phyloP scores from a whole-genome alignment of 2,113 vertebrate species.

The Herpetotheres cachinnans region DNA sequence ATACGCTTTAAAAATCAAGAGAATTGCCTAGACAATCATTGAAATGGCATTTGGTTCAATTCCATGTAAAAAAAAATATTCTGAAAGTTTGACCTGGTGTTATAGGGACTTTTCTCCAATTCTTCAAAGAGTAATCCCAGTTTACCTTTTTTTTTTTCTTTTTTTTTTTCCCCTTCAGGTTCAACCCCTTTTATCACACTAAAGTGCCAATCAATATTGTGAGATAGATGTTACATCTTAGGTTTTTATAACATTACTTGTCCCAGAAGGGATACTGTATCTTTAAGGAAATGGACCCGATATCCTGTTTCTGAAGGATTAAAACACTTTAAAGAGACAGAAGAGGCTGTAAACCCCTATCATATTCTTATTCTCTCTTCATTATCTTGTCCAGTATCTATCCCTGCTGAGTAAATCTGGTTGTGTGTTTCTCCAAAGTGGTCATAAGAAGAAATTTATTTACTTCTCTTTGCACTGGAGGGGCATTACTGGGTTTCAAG shows the following conservation, averaged over 20 bases:
- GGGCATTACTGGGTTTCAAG: constrained; percentile 85
- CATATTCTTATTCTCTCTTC: constrained; percentile 88
- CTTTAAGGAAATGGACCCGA: constrained; percentile 86
- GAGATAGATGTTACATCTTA: constrained; percentile 81
- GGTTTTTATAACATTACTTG: constrained; percentile 80
- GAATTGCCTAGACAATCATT: constrained; percentile 5
- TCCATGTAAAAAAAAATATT: not conserved
- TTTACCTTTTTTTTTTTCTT: constrained; percentile 38
- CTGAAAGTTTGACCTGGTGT: constrained; percentile 57
- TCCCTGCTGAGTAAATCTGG: constrained; percentile 87
- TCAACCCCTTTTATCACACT: constrained; percentile 81
- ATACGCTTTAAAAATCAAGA: constrained; percentile 16
- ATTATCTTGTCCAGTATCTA: constrained; percentile 89
- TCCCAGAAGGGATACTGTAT: constrained; percentile 86
- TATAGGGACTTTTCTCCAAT: constrained; percentile 40
- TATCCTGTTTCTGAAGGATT: constrained; percentile 86
- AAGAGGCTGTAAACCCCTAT: constrained; percentile 85
- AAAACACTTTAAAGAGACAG: constrained; percentile 88
- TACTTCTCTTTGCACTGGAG: constrained; percentile 86
- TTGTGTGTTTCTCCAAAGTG: constrained; percentile 90
- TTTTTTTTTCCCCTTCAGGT: constrained; percentile 72
- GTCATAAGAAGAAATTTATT: constrained; percentile 92
- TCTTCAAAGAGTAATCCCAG: constrained; percentile 71
- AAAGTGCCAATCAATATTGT: constrained; percentile 81
- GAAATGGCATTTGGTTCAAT: constrained; percentile 50